Evolutionary conservation across 2,888 invertebrate genomes (phyloP).

Genomic region (Frankliniella intonsa): DNA sequence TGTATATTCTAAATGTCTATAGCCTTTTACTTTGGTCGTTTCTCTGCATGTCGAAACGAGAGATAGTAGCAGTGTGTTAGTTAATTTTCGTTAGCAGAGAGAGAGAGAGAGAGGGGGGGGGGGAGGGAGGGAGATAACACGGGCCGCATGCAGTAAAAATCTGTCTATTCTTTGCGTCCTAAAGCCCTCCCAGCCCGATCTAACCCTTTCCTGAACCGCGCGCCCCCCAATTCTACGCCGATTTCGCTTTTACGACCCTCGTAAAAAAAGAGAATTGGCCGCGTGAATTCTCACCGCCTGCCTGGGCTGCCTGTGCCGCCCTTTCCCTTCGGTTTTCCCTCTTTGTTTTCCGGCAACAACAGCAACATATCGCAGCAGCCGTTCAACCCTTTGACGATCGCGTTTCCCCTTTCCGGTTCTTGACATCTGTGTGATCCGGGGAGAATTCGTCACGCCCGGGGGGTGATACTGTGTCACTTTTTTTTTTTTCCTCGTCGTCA

Average conservation of each 20-base stretch:
- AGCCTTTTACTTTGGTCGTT: too few relatives aligned
- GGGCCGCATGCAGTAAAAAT: too few relatives aligned
- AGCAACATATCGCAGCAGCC: neutral
- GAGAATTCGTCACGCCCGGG: neutral
- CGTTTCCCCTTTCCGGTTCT: neutral
- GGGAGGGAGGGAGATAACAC: too few relatives aligned
- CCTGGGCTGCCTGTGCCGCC: too few relatives aligned
- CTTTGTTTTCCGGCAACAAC: slow-evolving; percentile 13
- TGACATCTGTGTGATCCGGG: neutral
- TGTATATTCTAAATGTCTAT: too few relatives aligned
- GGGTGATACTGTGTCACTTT: neutral
- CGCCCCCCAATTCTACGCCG: neutral
- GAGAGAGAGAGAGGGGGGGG: too few relatives aligned
- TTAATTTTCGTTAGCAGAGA: too few relatives aligned
- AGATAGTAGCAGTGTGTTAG: too few relatives aligned
- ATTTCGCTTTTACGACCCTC: slow-evolving; percentile 11
- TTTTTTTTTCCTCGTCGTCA: neutral
- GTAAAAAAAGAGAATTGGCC: neutral
- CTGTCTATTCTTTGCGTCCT: neutral
- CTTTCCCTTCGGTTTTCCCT: too few relatives aligned
- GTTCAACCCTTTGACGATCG: neutral
- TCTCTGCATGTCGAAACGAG: too few relatives aligned
- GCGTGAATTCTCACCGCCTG: neutral
- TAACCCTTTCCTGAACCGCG: neutral
- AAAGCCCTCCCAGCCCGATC: neutral